Percentiles rank a stretch among this genome's conserved stretches.
phyloP scores from a whole-genome alignment of 2,797 vertebrate species.

The Lophotriccus pileatus region DNA sequence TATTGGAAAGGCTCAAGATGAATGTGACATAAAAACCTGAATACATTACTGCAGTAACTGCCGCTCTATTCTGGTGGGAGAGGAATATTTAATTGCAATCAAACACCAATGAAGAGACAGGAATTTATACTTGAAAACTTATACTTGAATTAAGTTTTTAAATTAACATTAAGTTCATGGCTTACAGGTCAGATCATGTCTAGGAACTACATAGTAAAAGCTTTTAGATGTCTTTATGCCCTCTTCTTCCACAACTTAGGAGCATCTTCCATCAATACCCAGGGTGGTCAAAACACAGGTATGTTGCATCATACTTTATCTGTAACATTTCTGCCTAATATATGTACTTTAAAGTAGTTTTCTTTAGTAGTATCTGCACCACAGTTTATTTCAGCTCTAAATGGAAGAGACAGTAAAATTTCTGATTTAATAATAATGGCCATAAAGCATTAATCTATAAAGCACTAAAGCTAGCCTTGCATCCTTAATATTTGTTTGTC shows the following conservation, averaged over 20 bases:
- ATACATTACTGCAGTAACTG: not conserved
- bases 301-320: not conserved
- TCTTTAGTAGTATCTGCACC: not conserved
- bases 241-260: not conserved
- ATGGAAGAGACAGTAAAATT: not conserved
- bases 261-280: not conserved
- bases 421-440: not conserved
- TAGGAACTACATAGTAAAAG: not conserved
- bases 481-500: conserved; percentile 1
- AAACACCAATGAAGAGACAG: not conserved
- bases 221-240: not conserved
- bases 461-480: not conserved
- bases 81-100: conserved; percentile 29
- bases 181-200: not conserved
- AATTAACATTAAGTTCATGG: not conserved
- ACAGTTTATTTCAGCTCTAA: not conserved
- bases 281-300: not conserved
- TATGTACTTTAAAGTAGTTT: not conserved
- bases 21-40: conserved; percentile 27
- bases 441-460: conserved; percentile 18
- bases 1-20: conserved; percentile 17
- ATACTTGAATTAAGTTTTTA: not conserved
- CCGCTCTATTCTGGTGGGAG: not conserved
- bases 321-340: not conserved
- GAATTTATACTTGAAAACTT: not conserved